Evolutionary conservation across 2,888 invertebrate genomes (phyloP).

Genomic region (Alsophila aescularia): DNA sequence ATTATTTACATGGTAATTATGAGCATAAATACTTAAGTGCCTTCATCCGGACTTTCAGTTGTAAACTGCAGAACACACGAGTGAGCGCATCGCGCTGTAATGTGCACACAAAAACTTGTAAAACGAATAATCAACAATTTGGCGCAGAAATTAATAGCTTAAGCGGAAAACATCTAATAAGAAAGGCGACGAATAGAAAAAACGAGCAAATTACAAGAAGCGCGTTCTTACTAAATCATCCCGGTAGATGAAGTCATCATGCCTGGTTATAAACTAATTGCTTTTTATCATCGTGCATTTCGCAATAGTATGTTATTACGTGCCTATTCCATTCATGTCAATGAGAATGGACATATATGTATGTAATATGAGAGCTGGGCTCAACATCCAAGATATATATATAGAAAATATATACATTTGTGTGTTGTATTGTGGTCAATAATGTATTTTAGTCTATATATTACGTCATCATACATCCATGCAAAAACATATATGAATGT

Average conservation of each 20-base stretch:
- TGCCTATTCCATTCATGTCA: no score
- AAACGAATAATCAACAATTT: neutral
- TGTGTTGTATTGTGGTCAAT: no score
- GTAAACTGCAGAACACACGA: neutral
- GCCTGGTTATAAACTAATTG: conserved; percentile 3
- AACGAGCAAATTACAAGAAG: conserved; percentile 1
- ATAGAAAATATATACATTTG: no score
- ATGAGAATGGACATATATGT: no score
- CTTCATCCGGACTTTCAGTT: conserved; percentile 7
- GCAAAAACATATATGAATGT: no score
- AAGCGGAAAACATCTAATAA: neutral
- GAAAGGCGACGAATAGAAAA: conserved; percentile 14
- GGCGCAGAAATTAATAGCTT: neutral
- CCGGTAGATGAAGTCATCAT: conserved; percentile 7
- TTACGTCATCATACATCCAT: no score
- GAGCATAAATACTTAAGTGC: conserved; percentile 19
- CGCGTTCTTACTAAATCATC: conserved; percentile 1
- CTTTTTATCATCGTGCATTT: neutral
- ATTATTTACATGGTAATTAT: conserved; percentile 35
- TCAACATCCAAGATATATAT: no score
- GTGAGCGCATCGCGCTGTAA: neutral
- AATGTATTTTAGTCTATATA: no score
- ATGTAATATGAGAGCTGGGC: no score
- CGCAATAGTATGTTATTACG: no score
- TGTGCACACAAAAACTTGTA: conserved; percentile 1